Conservation (phyloP, 92 coral and sea anemone species). For the Isaurus tuberculatus region DNA sequence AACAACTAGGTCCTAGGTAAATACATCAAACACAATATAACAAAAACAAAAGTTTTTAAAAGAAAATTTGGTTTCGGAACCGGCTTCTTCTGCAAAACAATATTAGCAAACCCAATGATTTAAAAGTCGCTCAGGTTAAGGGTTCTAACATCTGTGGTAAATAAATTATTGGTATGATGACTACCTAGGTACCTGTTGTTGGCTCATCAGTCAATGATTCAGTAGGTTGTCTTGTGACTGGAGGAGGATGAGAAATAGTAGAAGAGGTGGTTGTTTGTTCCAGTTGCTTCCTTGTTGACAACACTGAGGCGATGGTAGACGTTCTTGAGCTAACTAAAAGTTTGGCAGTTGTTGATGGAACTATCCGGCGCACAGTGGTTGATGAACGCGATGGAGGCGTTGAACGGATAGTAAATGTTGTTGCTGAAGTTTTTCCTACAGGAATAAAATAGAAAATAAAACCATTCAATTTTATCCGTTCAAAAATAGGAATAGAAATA, state of each 20-base stretch:
- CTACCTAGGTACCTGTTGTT: neutral
- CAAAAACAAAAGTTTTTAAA: neutral
- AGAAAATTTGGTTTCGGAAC: neutral
- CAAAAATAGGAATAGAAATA: neutral
- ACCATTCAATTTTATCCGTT: neutral
- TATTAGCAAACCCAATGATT: no score
- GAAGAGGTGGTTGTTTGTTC: conserved; percentile 5
- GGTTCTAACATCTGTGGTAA: neutral
- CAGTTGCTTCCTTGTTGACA: neutral
- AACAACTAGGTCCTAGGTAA: no score
- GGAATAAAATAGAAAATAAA: neutral
- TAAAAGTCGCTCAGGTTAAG: neutral
- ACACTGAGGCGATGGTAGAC: neutral
- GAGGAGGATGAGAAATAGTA: neutral
- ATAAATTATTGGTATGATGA: neutral
- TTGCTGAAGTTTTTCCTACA: neutral
- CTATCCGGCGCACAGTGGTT: neutral
- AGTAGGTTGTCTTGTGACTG: neutral
- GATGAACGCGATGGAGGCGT: neutral
- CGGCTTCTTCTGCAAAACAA: no score
- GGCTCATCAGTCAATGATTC: neutral
- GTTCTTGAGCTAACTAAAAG: neutral
- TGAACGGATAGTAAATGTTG: neutral
- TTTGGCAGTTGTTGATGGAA: neutral
- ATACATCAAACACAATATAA: neutral